Evolutionary conservation across 2,797 vertebrate genomes (phyloP).

Genomic region (Gymnothorax javanicus): DNA sequence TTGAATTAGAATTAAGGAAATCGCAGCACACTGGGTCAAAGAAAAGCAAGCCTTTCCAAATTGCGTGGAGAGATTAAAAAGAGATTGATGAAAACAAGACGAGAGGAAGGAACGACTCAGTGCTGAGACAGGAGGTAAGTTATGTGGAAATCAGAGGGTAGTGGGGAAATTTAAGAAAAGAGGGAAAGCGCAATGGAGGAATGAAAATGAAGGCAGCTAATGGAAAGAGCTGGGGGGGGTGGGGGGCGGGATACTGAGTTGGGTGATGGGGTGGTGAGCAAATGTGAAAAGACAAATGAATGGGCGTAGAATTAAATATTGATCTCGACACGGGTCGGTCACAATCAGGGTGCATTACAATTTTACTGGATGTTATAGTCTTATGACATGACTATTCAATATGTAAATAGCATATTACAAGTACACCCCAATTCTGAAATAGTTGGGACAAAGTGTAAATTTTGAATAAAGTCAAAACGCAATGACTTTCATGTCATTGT

Average conservation of each 20-base stretch:
- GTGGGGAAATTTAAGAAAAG: not conserved
- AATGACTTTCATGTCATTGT: too few species aligned
- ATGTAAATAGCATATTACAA: too few species aligned
- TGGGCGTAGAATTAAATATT: conserved; percentile 43
- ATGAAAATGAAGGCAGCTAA: not conserved
- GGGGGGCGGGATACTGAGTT: too few species aligned
- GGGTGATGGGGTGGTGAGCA: not conserved
- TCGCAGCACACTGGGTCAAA: not conserved
- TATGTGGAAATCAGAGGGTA: not conserved
- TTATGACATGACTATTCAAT: too few species aligned
- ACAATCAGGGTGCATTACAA: too few species aligned
- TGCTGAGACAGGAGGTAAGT: not conserved
- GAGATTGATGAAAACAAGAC: conserved; percentile 7
- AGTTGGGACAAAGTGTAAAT: too few species aligned
- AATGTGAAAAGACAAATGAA: conserved; percentile 7
- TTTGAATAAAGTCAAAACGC: too few species aligned
- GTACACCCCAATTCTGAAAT: too few species aligned
- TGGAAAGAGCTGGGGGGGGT: not conserved
- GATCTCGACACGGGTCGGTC: conserved; percentile 24
- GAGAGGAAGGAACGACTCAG: not conserved
- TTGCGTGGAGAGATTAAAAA: conserved; percentile 13
- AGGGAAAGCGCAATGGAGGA: not conserved
- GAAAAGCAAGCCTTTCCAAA: not conserved
- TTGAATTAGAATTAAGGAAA: conserved; percentile 8
- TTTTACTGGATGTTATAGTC: too few species aligned